Evolutionary conservation across 2,888 invertebrate species (phyloP), one percentile per base, ranked within the genome.

Genomic region (Papilio gigon): DNA sequence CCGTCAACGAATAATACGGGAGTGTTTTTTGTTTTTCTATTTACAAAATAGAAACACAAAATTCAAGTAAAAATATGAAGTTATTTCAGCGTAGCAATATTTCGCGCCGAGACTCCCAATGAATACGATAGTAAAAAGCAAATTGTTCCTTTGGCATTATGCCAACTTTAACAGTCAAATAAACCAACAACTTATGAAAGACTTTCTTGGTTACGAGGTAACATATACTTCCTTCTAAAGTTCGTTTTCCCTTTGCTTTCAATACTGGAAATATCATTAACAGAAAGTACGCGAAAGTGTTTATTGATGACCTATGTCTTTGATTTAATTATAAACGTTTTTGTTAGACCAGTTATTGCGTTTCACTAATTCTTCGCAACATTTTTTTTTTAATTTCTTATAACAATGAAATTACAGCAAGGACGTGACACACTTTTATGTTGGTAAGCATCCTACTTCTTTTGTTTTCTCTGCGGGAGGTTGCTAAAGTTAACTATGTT

Each of bases 121-220:
- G 33, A 65, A 65, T 59, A 65, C 9, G 25, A 59, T 20, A 35
- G 35, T 35, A 40, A 35, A 60, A 35, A 59, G 60, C 44, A 66
- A 60, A 60, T 66, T 60, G 56, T 47, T 27, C 6, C 6, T 14
- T 27, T 66, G 66, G 66, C 35, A 25, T 35, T 20, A 2, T 25
- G 59, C 66, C 66, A 66, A 66, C 60, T 37, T 47, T 66, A 35
- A 66, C 66, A 60, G 37, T 5, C 66, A 60, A 60, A 50, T 65
- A 59, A 65, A 59, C 44, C 42, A 35, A 47, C 44, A 58, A 65
- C 33, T 65, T 59, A 59, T 59, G 35, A 60, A 66, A 59, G 47
- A 14, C 27, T 56, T 50, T 59, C 60, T 37, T 47, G 47, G 47
- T 47, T 66, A 50, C 37, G 20, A 17, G 47, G 30, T 59, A 66